Conservation (phyloP, 30 jellyfish, hydroid and myxozoan species). For the Aurelia coerulea region DNA sequence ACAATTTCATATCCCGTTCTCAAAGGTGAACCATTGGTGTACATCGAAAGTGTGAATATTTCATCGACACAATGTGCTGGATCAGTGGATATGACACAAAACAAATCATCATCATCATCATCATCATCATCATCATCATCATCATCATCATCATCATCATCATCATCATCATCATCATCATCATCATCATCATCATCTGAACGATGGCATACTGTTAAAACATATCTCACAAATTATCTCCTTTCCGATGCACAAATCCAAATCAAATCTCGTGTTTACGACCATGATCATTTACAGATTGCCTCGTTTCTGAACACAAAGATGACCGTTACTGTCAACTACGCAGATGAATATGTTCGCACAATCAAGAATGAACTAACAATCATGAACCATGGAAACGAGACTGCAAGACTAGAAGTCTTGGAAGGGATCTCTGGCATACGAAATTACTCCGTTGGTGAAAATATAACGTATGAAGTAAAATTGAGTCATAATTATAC, state of each 20-base stretch:
- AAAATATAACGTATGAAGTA: slow-evolving; percentile 16
- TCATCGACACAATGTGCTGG: slow-evolving; percentile 14
- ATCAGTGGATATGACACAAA: not conserved
- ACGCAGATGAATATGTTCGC: slow-evolving; percentile 15
- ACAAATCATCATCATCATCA: not conserved
- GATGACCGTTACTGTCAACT: slow-evolving; percentile 12
- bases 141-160: too few relatives aligned
- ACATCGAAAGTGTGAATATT: not conserved
- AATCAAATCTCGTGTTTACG: slow-evolving; percentile 20
- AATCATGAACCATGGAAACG: slow-evolving; percentile 9
- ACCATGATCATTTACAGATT: slow-evolving; percentile 23
- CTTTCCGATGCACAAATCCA: slow-evolving; percentile 35
- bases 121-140: too few relatives aligned
- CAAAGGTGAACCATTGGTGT: slow-evolving; percentile 31
- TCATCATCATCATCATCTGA: not conserved
- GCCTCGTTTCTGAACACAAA: not conserved
- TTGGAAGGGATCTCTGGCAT: not conserved
- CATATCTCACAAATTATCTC: not conserved
- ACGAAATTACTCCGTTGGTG: slow-evolving; percentile 32
- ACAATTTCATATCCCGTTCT: slow-evolving; percentile 19
- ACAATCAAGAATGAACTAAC: not conserved
- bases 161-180: too few relatives aligned
- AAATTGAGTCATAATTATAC: not conserved
- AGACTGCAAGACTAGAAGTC: slow-evolving; percentile 9
- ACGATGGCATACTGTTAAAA: not conserved